These are phyloP conservation scores for Silvanus unidentatus DNA, from an alignment of 2,888 invertebrate genomes.

Conservation along the genomic window DNA sequence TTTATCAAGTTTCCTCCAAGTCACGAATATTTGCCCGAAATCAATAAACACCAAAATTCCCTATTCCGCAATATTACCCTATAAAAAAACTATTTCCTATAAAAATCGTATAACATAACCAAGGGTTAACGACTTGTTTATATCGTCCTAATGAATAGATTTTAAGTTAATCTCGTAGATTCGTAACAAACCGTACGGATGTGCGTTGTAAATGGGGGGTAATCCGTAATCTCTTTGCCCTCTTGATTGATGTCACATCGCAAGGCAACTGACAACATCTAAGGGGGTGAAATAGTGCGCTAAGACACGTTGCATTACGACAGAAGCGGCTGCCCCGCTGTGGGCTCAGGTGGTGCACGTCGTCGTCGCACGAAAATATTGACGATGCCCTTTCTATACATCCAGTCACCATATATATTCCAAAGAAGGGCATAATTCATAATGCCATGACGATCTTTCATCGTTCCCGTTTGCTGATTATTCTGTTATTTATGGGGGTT, in stretches of 20 bases:
- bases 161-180: no score
- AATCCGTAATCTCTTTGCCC: slow-evolving; percentile 31
- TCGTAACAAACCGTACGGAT: no score
- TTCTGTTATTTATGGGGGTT: no score
- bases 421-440: no score
- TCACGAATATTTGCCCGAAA: no score
- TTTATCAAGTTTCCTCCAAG: no score
- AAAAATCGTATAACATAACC: neutral
- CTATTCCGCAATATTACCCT: no score
- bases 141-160: neutral
- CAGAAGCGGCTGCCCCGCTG: slow-evolving; percentile 11
- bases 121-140: slow-evolving; percentile 1
- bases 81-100: no score
- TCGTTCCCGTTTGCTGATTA: no score
- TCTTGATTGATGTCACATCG: slow-evolving; percentile 33
- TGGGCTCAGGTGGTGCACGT: slow-evolving; percentile 26
- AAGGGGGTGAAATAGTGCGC: slow-evolving; percentile 31
- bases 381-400: slow-evolving; percentile 13
- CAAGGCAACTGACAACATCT: slow-evolving; percentile 30
- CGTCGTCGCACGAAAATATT: slow-evolving; percentile 15
- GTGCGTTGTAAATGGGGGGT: slow-evolving; percentile 13
- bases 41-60: no score
- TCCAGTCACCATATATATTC: neutral
- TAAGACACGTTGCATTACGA: no score
- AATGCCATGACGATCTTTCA: no score